Conservation (phyloP, 2,888 invertebrate genomes). For the Sphaeridia pumilis region DNA sequence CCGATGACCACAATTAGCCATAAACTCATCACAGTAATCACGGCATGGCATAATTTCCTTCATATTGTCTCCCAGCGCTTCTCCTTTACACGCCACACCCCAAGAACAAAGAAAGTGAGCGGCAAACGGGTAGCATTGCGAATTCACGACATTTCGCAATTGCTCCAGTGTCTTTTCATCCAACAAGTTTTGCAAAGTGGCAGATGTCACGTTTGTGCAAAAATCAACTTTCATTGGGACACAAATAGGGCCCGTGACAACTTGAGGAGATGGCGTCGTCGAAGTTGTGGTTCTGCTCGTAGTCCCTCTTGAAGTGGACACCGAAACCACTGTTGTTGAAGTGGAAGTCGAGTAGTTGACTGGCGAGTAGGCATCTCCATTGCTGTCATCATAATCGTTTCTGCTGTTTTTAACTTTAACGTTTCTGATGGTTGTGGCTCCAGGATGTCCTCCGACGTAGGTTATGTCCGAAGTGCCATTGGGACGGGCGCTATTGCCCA, state of each 20-base stretch:
- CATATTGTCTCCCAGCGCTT: slow-evolving; percentile 23
- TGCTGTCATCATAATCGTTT: slow-evolving; percentile 8
- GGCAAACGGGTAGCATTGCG: slow-evolving; percentile 75
- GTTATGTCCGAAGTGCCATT: background rate
- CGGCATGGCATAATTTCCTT: slow-evolving; percentile 50
- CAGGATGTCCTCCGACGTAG: no score
- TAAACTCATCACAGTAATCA: slow-evolving; percentile 72
- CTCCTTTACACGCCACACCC: slow-evolving; percentile 29
- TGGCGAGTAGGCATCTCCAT: background rate
- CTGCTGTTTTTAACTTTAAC: slow-evolving; percentile 4
- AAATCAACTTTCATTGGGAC: slow-evolving; percentile 33
- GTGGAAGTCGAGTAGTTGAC: slow-evolving; percentile 37
- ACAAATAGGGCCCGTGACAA: slow-evolving; percentile 14
- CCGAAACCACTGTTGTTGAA: slow-evolving; percentile 47
- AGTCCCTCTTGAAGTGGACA: slow-evolving; percentile 47
- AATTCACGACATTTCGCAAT: slow-evolving; percentile 67
- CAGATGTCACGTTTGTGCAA: slow-evolving; percentile 37
- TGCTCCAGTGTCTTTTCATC: slow-evolving; percentile 29
- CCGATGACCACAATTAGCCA: slow-evolving; percentile 66
- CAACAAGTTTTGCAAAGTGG: slow-evolving; percentile 42
- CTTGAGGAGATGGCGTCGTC: background rate
- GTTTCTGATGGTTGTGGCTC: slow-evolving; percentile 15
- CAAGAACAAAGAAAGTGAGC: slow-evolving; percentile 69
- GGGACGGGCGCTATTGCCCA: slow-evolving; percentile 10
- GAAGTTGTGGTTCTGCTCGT: slow-evolving; percentile 1